A percentile compares a stretch with the other conserved stretches of the same genome.
phyloP scores from a whole-genome alignment of 2,113 vertebrate species.

The Hemicordylus capensis region DNA sequence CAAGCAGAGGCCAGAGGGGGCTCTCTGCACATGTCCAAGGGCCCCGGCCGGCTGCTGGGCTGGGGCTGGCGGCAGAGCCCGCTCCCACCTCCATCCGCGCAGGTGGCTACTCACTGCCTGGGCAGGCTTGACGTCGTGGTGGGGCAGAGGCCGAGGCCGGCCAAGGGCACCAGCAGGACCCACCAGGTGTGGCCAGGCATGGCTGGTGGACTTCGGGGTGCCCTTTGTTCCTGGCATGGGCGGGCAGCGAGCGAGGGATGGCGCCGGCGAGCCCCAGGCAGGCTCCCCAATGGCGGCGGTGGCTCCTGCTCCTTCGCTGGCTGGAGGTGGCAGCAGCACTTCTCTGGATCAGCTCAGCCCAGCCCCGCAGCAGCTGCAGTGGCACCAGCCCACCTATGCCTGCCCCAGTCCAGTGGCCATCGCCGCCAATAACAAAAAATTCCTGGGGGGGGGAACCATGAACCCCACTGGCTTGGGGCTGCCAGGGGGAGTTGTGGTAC shows the following conservation, averaged over 20 bases:
- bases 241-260: not conserved
- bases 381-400: conserved; percentile 30
- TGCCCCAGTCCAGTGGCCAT: conserved; percentile 23
- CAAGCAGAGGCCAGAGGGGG: too few relatives aligned
- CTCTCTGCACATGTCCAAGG: not conserved
- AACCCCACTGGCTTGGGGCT: too few relatives aligned
- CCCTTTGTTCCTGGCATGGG: conserved; percentile 59
- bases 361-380: not conserved
- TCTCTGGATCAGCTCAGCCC: not conserved
- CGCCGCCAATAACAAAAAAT: too few relatives aligned
- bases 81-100: too few relatives aligned
- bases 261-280: not conserved
- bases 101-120: conserved; percentile 52
- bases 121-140: conserved; percentile 47
- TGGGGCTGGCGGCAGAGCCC: too few relatives aligned
- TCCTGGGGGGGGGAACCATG: too few relatives aligned
- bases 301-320: not conserved
- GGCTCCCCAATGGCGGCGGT: not conserved
- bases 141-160: conserved; percentile 45
- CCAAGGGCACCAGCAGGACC: conserved; percentile 37
- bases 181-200: conserved; percentile 35
- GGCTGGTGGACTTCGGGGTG: conserved; percentile 5
- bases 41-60: not conserved
- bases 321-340: too few relatives aligned
- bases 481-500: too few relatives aligned